Conservation (phyloP, 2,888 invertebrate species). For the Bimastos eiseni region DNA sequence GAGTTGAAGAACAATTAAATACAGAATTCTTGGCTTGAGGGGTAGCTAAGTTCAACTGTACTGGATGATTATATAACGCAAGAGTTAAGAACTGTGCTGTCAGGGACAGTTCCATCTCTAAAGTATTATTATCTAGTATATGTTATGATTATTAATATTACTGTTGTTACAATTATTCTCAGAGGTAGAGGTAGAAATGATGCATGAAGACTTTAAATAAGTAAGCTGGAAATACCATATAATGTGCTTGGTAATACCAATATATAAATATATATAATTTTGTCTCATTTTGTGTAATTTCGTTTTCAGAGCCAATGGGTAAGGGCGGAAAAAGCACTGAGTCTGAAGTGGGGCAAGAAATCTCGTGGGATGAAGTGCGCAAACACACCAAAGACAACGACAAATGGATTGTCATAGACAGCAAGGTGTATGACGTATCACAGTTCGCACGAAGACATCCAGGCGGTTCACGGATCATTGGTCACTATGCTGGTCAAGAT, state of each 20-base stretch:
- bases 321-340: constrained; percentile 33
- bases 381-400: constrained; percentile 52
- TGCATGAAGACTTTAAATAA: no score
- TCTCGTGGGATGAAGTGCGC: constrained; percentile 57
- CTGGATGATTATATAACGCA: neutral
- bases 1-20: neutral
- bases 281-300: neutral
- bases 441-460: constrained; percentile 58
- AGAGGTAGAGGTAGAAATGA: no score
- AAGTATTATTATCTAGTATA: no score
- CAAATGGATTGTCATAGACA: constrained; percentile 59
- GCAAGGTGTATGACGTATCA: constrained; percentile 59
- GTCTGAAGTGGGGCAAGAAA: constrained; percentile 30
- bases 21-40: neutral
- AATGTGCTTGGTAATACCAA: neutral
- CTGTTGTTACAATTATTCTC: no score
- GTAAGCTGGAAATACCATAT: no score
- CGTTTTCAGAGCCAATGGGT: constrained; percentile 38
- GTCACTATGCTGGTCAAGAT: constrained; percentile 60
- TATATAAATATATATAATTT: neutral
- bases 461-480: constrained; percentile 57
- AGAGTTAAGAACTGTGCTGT: neutral
- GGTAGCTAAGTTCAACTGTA: neutral
- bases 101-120: neutral
- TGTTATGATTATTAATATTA: no score